Conservation (phyloP, 2,888 invertebrate species). For the Eremobia ochroleuca region DNA sequence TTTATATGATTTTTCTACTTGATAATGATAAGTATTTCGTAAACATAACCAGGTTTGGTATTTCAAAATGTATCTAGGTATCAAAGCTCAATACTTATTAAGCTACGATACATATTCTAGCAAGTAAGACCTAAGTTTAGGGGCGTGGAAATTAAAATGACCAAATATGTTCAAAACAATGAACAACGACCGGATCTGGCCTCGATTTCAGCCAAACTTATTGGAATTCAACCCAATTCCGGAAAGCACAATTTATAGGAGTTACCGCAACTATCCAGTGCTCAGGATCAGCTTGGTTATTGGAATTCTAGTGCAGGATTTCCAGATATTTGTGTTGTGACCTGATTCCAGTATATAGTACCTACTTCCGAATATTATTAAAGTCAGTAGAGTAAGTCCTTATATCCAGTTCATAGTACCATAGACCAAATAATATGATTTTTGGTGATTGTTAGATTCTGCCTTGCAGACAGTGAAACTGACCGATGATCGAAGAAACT, state of each 20-base stretch:
- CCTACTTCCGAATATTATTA: background rate
- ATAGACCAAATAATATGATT: background rate
- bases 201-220: slow-evolving; percentile 1
- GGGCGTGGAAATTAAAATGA: background rate
- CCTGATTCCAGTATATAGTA: background rate
- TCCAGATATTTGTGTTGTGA: background rate
- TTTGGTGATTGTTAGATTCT: background rate
- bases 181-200: background rate
- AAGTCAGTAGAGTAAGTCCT: background rate
- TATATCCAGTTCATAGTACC: background rate
- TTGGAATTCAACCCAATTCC: slow-evolving; percentile 27
- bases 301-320: background rate
- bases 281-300: background rate
- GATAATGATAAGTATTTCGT: background rate
- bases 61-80: background rate
- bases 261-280: slow-evolving; percentile 11
- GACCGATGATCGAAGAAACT: background rate
- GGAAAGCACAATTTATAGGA: slow-evolving; percentile 8
- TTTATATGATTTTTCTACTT: background rate
- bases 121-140: background rate
- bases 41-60: background rate
- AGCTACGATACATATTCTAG: background rate
- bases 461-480: background rate
- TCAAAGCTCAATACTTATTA: too few species aligned
- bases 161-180: slow-evolving; percentile 6